Percentiles rank a stretch among this genome's conserved stretches.
Conservation (phyloP, 2,797 vertebrate species). For the Echeneis naucrates region DNA sequence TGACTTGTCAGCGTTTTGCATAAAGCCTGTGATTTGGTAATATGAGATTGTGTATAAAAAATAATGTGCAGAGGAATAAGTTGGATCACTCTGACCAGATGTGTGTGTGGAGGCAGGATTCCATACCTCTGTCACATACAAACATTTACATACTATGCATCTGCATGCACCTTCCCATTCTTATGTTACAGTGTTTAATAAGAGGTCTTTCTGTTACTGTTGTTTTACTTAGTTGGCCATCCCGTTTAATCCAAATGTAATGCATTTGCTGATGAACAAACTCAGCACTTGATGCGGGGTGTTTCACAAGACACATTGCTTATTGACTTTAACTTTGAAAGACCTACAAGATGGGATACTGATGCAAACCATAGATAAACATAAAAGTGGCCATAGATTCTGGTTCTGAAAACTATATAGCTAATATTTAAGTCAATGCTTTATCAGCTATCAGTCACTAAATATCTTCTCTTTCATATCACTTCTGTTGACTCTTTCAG, state of each 20-base stretch:
- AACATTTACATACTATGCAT: not conserved
- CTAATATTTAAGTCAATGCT: not conserved
- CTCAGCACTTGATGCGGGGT: too few relatives aligned
- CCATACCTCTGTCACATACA: not conserved
- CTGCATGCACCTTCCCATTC: not conserved
- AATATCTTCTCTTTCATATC: not conserved
- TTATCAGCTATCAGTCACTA: not conserved
- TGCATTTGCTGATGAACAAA: too few relatives aligned
- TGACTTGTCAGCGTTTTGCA: not conserved
- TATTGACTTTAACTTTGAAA: too few relatives aligned
- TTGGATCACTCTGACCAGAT: not conserved
- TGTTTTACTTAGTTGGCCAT: too few relatives aligned
- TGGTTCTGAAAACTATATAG: too few relatives aligned
- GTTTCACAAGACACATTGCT: too few relatives aligned
- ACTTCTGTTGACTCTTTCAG: conserved; percentile 61
- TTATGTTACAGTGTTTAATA: not conserved
- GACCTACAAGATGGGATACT: too few relatives aligned
- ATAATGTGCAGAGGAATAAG: not conserved
- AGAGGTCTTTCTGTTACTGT: not conserved
- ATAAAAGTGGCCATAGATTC: too few relatives aligned
- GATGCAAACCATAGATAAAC: too few relatives aligned
- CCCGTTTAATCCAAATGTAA: too few relatives aligned
- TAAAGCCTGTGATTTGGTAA: not conserved
- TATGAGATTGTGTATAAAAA: not conserved
- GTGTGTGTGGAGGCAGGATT: not conserved